Conservation (phyloP, 2,797 vertebrate genomes). For the Sebastes taczanowskii region DNA sequence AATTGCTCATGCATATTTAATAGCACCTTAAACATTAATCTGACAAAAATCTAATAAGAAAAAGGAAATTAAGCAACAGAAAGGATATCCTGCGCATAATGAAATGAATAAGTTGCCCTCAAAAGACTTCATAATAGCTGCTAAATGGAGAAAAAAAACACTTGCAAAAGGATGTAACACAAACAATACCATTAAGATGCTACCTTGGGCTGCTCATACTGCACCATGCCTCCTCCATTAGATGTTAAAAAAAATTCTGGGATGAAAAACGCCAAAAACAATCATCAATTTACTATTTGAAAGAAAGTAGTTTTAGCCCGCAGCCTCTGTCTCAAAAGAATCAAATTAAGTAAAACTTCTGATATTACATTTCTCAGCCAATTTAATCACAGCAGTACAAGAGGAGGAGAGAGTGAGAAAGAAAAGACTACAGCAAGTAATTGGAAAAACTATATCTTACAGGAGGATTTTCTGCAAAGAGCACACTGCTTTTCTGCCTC, state of each 20-base stretch:
- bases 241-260: constrained; percentile 43
- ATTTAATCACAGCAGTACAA: constrained; percentile 70
- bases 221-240: constrained; percentile 48
- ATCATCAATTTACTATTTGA: constrained; percentile 77
- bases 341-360: constrained; percentile 74
- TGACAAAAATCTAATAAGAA: constrained; percentile 38
- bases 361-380: constrained; percentile 77
- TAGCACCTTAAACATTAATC: constrained; percentile 31
- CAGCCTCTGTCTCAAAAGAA: constrained; percentile 67
- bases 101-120: constrained; percentile 31
- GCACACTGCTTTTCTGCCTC: constrained; percentile 29
- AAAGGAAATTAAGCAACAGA: constrained; percentile 32
- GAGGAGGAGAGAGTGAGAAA: constrained; percentile 45
- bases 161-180: background rate
- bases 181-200: constrained; percentile 31
- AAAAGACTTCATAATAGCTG: constrained; percentile 30
- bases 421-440: constrained; percentile 63
- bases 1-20: constrained; percentile 50
- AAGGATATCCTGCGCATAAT: constrained; percentile 25
- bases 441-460: constrained; percentile 60
- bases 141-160: constrained; percentile 32
- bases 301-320: constrained; percentile 66
- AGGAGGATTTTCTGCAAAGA: constrained; percentile 39
- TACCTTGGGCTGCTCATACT: constrained; percentile 40
- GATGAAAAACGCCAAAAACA: constrained; percentile 78